Conservation (phyloP, 2,888 invertebrate species). For the Sthenelais limicola region DNA sequence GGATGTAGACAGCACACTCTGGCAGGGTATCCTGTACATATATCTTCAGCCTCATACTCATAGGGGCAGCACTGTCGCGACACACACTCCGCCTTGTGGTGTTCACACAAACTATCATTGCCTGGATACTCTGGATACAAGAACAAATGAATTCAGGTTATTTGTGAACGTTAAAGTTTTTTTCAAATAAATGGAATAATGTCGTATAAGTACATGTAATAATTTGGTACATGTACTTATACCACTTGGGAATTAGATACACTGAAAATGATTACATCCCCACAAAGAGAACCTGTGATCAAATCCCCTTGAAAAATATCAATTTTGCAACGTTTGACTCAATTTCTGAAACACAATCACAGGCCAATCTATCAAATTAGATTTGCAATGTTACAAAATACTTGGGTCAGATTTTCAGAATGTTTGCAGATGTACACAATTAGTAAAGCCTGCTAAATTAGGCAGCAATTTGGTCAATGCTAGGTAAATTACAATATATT, state of each 20-base stretch:
- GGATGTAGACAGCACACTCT: slow-evolving; percentile 10
- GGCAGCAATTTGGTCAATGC: too few species aligned
- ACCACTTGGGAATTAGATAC: not conserved
- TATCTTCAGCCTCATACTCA: slow-evolving; percentile 14
- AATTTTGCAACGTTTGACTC: too few species aligned
- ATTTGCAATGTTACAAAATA: too few species aligned
- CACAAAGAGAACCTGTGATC: too few species aligned
- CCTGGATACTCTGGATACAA: not conserved
- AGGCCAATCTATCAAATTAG: too few species aligned
- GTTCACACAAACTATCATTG: slow-evolving; percentile 1
- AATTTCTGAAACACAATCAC: too few species aligned
- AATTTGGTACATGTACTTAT: not conserved
- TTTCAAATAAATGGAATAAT: not conserved
- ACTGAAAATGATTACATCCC: not conserved
- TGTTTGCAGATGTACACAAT: too few species aligned
- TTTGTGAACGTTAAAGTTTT: not conserved
- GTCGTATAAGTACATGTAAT: not conserved
- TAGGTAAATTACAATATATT: too few species aligned
- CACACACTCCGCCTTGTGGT: not conserved
- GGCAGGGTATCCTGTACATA: slow-evolving; percentile 1
- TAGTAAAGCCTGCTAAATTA: too few species aligned
- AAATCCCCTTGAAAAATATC: too few species aligned
- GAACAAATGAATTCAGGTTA: not conserved
- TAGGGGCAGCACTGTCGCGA: not conserved
- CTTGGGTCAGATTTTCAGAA: too few species aligned